Evolutionary conservation across 2,797 vertebrate species (phyloP).

Genomic region (Lacerta agilis): DNA sequence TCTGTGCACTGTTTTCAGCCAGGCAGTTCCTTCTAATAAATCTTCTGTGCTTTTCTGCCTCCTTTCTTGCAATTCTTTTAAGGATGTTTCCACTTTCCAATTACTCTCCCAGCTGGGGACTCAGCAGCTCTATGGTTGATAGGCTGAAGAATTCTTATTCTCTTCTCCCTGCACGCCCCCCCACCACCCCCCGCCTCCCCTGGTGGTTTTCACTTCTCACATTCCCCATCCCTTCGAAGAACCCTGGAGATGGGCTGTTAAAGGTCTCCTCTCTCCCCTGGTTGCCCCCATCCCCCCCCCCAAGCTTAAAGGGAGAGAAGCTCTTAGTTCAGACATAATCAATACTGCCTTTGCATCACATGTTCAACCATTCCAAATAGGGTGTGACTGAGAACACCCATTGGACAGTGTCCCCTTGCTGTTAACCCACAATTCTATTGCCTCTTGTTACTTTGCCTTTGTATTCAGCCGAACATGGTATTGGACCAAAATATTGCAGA

Average conservation of each 20-base stretch:
- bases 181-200: not conserved
- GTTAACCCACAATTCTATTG: not conserved
- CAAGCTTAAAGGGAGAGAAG: not conserved
- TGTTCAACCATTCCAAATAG: not conserved
- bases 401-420: not conserved
- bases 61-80: not conserved
- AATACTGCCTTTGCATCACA: not conserved
- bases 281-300: not conserved
- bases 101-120: constrained; percentile 49
- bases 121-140: not conserved
- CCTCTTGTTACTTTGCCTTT: constrained; percentile 20
- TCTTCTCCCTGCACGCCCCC: no score
- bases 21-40: not conserved
- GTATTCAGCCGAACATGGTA: not conserved
- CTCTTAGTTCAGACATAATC: not conserved
- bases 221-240: not conserved
- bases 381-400: not conserved
- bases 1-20: no score
- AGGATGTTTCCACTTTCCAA: constrained; percentile 46
- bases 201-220: not conserved
- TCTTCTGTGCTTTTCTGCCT: not conserved
- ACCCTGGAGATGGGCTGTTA: not conserved
- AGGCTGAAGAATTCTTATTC: not conserved
- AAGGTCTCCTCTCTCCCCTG: not conserved
- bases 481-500: not conserved